A percentile compares a stretch with the other conserved stretches of the same genome.
These are phyloP conservation scores for Timema cristinae DNA, from an alignment of 2,888 invertebrate genomes.

Conservation along the genomic window DNA sequence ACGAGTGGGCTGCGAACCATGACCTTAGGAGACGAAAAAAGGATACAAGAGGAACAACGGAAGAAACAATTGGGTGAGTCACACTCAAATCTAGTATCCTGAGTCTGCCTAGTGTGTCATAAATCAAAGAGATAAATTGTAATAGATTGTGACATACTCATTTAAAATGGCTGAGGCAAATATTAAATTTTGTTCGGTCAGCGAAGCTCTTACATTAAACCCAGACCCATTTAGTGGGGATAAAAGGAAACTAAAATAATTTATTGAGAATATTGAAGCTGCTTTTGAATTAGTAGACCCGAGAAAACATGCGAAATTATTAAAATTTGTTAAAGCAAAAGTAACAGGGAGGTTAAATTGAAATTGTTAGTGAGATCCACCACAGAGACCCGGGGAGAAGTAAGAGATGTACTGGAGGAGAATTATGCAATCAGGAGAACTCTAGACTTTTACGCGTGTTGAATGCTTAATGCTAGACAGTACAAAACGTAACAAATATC, in stretches of 20 bases:
- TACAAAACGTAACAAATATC: not conserved
- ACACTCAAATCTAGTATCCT: too few species aligned
- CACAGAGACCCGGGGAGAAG: not conserved
- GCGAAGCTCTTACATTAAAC: not conserved
- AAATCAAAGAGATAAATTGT: too few species aligned
- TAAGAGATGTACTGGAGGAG: not conserved
- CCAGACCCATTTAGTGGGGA: not conserved
- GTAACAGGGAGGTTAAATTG: not conserved
- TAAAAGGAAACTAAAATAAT: not conserved
- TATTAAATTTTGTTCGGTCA: not conserved
- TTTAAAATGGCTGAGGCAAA: not conserved
- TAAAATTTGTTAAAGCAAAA: not conserved
- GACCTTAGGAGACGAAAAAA: too few species aligned
- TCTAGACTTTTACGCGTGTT: not conserved
- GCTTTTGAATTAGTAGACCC: not conserved
- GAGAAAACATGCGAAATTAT: not conserved
- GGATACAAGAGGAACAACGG: too few species aligned
- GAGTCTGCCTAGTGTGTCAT: too few species aligned
- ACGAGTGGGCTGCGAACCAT: too few species aligned
- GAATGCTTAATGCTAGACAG: not conserved
- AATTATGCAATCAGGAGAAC: not conserved
- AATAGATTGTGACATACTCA: too few species aligned
- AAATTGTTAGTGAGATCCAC: not conserved
- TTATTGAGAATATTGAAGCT: not conserved
- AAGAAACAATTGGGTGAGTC: too few species aligned